Evolutionary conservation across 2,888 invertebrate genomes (phyloP), one percentile per base, ranked within the genome.

Genomic region (Athripsodes cinereus): DNA sequence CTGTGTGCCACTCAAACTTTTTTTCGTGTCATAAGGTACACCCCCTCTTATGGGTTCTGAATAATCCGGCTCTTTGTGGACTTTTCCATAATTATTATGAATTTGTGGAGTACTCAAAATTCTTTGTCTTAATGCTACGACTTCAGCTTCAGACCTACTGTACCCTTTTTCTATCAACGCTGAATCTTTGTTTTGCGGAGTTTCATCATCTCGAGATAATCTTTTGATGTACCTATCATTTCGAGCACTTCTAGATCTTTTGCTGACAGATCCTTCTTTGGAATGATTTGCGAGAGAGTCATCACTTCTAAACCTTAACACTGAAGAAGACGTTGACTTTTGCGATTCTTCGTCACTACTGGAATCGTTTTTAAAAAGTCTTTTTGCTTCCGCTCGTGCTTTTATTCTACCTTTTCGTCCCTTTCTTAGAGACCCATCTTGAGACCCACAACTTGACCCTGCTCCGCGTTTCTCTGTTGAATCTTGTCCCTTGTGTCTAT

Each of bases 151-250:
- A 66, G 71, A 76, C 67, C 72, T 80, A 61, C 74, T 78, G 69
- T 73, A 78, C 34, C 78, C 78, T 68, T 76, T 78, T 62, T 78
- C 78, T 53, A 78, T 65, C 58, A 78, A 65, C 65, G 79, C 78
- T 20, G 79, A 77, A 72, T 83, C 83, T 67, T 77, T 77, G 60
- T 80, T 79, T 5, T 79, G 68, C 64, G 77, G 75, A 60, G 75
- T 74, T 67, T 86, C 86, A 35, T 87, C 87, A 64, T 88, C 88
- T 58, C 84, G 79, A 13, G 87, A 88, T 64, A 89, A 72, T 55
- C 91, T 80, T 68, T 88, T 88, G 57, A 88, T 84, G 68, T 90
- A 90, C 55, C 91, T 80, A 69, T 92, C 91, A 54, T 90, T 91
- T 66, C 92, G 80, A 0, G 90, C 90, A 21, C 85, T 82, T 56